Percentiles rank a stretch among this genome's conserved stretches.
These are phyloP conservation scores for Rhyacophila brunnea DNA, from an alignment of 1,140 invertebrate species.

Conservation along the genomic window DNA sequence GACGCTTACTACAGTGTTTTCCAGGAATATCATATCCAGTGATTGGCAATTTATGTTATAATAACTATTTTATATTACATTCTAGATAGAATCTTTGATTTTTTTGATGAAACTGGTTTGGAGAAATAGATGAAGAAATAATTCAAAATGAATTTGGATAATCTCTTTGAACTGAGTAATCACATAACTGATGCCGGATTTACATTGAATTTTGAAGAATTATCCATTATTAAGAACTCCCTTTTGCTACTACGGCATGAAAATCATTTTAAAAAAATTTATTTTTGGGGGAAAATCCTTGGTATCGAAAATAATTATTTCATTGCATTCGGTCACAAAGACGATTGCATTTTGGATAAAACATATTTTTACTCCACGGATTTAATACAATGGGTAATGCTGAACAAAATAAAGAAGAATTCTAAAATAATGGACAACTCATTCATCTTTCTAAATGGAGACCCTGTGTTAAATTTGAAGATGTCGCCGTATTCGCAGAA, in stretches of 20 bases:
- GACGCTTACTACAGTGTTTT: no score
- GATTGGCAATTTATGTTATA: no score
- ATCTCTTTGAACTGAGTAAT: no score
- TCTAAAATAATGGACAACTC: neutral
- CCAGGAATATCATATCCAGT: no score
- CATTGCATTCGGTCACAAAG: neutral
- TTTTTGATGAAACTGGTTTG: no score
- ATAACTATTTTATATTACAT: no score
- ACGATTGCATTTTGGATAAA: neutral
- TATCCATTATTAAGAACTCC: neutral
- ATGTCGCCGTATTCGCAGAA: neutral
- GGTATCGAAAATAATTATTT: neutral
- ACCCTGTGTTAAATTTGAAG: neutral
- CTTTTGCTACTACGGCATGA: neutral
- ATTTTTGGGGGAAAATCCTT: neutral
- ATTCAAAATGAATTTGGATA: no score
- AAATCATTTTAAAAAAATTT: neutral
- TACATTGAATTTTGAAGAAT: neutral
- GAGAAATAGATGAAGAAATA: no score
- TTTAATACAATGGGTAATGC: neutral
- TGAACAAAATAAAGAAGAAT: neutral
- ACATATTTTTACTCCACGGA: neutral
- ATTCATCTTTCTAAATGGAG: neutral
- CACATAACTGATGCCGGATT: no score
- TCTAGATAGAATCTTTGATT: no score